These are phyloP conservation scores for Chaenocephalus aceratus DNA, from an alignment of 2,113 vertebrate species.

Conservation along the genomic window DNA sequence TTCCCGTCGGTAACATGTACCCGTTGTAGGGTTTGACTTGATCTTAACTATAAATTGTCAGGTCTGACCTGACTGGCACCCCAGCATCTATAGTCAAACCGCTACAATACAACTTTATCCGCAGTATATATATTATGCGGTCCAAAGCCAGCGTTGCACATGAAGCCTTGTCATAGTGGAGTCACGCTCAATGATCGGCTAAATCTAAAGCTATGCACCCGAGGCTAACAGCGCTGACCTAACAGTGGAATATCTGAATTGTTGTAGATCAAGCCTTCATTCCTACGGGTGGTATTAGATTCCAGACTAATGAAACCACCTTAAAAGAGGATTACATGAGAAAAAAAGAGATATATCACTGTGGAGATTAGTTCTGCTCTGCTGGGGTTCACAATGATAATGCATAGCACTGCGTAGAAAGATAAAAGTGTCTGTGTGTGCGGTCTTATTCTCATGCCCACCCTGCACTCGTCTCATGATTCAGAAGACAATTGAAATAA, in stretches of 20 bases:
- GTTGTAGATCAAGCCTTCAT: neutral
- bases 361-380: constrained; percentile 4
- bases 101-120: neutral
- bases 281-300: neutral
- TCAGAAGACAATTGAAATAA: constrained; percentile 33
- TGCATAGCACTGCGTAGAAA: neutral
- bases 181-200: neutral
- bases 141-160: neutral
- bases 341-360: neutral
- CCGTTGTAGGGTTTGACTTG: no score
- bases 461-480: neutral
- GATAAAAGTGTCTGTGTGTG: constrained; percentile 1
- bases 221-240: neutral
- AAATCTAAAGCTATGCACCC: neutral
- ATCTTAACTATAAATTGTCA: no score
- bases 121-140: neutral
- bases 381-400: constrained; percentile 10
- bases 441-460: neutral
- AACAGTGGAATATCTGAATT: neutral
- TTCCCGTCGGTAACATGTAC: no score
- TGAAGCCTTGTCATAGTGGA: neutral
- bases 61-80: no score
- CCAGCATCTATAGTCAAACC: no score
- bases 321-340: constrained; percentile 28
- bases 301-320: neutral